phyloP scores from a whole-genome alignment of 2,113 vertebrate species.

The Carassius gibelio region DNA sequence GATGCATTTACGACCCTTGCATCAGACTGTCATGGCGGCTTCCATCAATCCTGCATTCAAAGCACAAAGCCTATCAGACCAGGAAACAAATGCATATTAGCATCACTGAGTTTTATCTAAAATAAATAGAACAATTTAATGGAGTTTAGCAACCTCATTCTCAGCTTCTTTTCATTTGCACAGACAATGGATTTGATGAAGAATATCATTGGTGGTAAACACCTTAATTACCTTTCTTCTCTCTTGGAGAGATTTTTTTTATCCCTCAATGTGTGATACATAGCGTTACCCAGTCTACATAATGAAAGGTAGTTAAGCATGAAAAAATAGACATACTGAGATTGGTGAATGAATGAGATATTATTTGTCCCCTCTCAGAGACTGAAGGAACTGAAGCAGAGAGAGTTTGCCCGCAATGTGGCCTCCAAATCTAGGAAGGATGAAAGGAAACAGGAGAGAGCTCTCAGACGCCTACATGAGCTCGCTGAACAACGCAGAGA shows the following conservation, averaged over 20 bases:
- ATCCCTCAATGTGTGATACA: constrained; percentile 44
- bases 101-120: constrained; percentile 56
- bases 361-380: constrained; percentile 72
- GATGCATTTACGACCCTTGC: neutral
- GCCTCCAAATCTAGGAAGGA: constrained; percentile 86
- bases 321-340: constrained; percentile 28
- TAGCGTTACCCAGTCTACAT: constrained; percentile 40
- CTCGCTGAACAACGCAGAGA: constrained; percentile 75
- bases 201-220: constrained; percentile 58
- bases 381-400: constrained; percentile 89
- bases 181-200: constrained; percentile 63
- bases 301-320: constrained; percentile 47
- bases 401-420: constrained; percentile 88
- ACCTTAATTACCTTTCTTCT: constrained; percentile 55
- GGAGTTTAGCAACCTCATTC: constrained; percentile 56
- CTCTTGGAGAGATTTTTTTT: constrained; percentile 48
- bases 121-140: constrained; percentile 65
- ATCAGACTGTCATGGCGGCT: neutral
- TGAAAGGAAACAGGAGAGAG: constrained; percentile 86
- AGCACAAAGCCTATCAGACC: constrained; percentile 44
- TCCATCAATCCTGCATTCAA: constrained; percentile 41
- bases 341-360: constrained; percentile 36
- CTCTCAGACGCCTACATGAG: constrained; percentile 83
- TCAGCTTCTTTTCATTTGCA: constrained; percentile 61
- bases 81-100: constrained; percentile 58